phyloP scores from a whole-genome alignment of 2,888 invertebrate genomes.

The Aromia moschata region DNA sequence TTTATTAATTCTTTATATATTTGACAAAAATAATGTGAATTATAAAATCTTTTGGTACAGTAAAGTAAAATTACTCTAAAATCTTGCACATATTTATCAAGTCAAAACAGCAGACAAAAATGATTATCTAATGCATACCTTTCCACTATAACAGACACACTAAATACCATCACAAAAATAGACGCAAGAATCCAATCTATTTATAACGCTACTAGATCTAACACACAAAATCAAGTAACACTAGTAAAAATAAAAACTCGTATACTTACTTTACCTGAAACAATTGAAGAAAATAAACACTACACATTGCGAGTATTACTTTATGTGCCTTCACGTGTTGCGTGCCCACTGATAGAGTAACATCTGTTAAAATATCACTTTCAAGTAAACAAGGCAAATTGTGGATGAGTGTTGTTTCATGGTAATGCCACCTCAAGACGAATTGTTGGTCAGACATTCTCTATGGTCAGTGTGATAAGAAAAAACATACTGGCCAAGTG shows the following conservation, averaged over 20 bases:
- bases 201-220: constrained; percentile 10
- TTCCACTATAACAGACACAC: neutral
- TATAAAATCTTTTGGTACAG: too few relatives aligned
- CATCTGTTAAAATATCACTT: constrained; percentile 85
- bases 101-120: neutral
- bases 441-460: constrained; percentile 54
- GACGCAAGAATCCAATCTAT: constrained; percentile 17
- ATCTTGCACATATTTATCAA: neutral
- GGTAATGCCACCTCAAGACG: constrained; percentile 61
- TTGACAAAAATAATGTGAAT: too few relatives aligned
- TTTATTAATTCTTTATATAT: too few relatives aligned
- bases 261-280: constrained; percentile 73
- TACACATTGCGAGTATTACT: constrained; percentile 88
- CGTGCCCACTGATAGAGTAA: constrained; percentile 86
- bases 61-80: too few relatives aligned
- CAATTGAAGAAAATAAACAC: constrained; percentile 88
- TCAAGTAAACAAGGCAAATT: constrained; percentile 81
- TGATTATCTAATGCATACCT: constrained; percentile 12
- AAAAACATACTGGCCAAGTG: constrained; percentile 52
- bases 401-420: constrained; percentile 69
- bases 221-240: constrained; percentile 9
- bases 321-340: constrained; percentile 86
- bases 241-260: constrained; percentile 47
- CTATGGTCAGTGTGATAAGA: constrained; percentile 49
- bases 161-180: constrained; percentile 19